These are phyloP conservation scores for Chrysolina haemoptera DNA, from an alignment of 2,888 invertebrate genomes.

Conservation along the genomic window DNA sequence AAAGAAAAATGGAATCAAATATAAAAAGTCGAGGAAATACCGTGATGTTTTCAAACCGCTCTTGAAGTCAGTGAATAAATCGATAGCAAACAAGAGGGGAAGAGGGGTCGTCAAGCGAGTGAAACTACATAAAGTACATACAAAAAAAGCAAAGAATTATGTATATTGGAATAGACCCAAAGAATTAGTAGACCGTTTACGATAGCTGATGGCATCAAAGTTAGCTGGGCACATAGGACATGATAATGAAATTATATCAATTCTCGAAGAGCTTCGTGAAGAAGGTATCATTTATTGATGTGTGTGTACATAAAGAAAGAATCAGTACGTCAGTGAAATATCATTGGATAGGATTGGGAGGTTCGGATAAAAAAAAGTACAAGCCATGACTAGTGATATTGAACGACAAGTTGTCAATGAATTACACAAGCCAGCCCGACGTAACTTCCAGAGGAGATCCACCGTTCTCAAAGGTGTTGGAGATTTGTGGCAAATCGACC, in stretches of 20 bases:
- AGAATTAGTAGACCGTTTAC: neutral
- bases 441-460: too few relatives aligned
- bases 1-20: neutral
- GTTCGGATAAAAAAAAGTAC: too few relatives aligned
- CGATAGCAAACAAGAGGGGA: neutral
- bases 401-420: too few relatives aligned
- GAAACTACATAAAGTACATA: neutral
- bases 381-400: too few relatives aligned
- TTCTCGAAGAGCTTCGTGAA: neutral
- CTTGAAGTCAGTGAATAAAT: neutral
- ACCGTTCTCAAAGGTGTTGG: too few relatives aligned
- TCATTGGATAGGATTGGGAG: too few relatives aligned
- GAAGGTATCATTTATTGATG: slow-evolving; percentile 3
- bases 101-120: neutral
- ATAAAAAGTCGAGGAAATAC: neutral
- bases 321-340: too few relatives aligned
- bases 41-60: neutral
- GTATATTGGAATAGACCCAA: neutral
- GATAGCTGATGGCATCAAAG: neutral
- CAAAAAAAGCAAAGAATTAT: neutral
- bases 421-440: too few relatives aligned
- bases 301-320: too few relatives aligned
- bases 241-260: neutral
- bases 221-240: neutral
- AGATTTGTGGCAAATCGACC: too few relatives aligned